A percentile compares a stretch with the other conserved stretches of the same genome.
These are phyloP conservation scores for Liparis tanakae DNA, from an alignment of 2,797 vertebrate genomes.

Conservation along the genomic window DNA sequence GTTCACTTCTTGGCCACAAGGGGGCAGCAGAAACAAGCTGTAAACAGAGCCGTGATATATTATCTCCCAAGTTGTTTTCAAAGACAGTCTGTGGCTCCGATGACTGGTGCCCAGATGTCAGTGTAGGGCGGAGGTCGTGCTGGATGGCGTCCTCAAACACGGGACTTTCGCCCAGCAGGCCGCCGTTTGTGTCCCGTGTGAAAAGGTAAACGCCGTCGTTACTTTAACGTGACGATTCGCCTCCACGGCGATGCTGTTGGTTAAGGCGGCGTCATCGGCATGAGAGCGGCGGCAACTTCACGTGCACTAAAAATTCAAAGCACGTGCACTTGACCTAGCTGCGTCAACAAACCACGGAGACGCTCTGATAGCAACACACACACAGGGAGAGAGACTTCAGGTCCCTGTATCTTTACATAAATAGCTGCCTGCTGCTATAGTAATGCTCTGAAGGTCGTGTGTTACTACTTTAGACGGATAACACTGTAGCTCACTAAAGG, in stretches of 20 bases:
- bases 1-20: neutral
- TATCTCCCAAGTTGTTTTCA: neutral
- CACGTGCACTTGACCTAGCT: neutral
- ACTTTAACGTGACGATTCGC: too few species aligned
- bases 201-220: too few species aligned
- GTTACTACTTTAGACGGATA: neutral
- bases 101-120: neutral
- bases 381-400: neutral
- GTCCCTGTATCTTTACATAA: neutral
- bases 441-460: neutral
- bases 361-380: neutral
- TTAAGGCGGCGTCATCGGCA: too few species aligned
- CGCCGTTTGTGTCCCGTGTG: too few species aligned
- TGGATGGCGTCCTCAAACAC: too few species aligned
- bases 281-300: neutral
- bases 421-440: neutral
- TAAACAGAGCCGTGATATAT: neutral
- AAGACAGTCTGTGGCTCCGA: neutral
- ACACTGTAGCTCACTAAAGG: neutral
- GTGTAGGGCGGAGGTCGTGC: too few species aligned
- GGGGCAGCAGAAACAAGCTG: neutral
- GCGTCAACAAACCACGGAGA: neutral
- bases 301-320: neutral
- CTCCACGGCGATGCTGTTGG: too few species aligned
- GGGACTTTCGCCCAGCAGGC: neutral